Evolutionary conservation across 1,140 invertebrate genomes (phyloP).

Genomic region (Lepeophtheirus salmonis): DNA sequence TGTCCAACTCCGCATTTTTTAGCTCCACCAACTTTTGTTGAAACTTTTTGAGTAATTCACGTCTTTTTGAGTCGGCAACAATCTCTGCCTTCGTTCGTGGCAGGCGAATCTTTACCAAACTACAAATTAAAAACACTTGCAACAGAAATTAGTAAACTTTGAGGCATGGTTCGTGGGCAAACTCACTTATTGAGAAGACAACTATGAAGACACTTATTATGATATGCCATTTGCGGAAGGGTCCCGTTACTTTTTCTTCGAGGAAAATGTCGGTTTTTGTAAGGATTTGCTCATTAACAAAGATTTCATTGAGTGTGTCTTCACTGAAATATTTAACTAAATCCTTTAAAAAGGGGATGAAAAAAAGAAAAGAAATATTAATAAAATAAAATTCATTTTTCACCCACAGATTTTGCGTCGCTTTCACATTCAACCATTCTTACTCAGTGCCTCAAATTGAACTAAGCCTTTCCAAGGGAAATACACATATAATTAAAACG

Average conservation of each 20-base stretch:
- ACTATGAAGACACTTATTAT: background rate
- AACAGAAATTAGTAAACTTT: background rate
- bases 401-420: background rate
- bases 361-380: background rate
- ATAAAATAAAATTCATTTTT: background rate
- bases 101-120: constrained; percentile 4
- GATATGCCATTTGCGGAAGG: constrained; percentile 7
- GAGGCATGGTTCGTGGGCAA: background rate
- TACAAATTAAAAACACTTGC: background rate
- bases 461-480: no score
- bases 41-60: constrained; percentile 11
- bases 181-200: constrained; percentile 3
- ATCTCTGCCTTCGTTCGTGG: constrained; percentile 8
- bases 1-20: constrained; percentile 8
- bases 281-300: constrained; percentile 3
- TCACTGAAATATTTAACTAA: background rate
- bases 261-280: constrained; percentile 9
- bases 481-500: no score
- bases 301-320: background rate
- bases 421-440: background rate
- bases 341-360: background rate
- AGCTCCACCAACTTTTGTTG: background rate
- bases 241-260: constrained; percentile 2
- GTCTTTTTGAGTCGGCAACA: background rate
- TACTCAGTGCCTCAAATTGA: background rate